phyloP scores from a whole-genome alignment of 1,140 invertebrate genomes.

The Diorhabda sublineata region DNA sequence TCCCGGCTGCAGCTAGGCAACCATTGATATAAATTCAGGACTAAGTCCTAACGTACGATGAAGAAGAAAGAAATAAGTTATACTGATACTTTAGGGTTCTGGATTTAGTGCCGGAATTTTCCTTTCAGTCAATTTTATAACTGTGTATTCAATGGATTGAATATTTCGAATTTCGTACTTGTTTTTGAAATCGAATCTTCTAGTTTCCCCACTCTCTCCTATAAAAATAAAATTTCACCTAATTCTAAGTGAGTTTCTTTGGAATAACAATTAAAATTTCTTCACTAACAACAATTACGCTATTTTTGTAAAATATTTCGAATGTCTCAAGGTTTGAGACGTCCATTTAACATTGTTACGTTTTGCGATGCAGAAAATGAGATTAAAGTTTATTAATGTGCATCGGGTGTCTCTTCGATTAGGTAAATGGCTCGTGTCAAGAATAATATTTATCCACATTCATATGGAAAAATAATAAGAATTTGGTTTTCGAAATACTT shows the following conservation, averaged over 20 bases:
- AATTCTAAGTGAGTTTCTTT: background rate
- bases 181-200: no score
- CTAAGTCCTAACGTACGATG: no score
- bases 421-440: background rate
- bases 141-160: no score
- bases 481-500: no score
- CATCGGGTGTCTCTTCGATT: background rate
- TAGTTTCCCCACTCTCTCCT: background rate
- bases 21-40: no score
- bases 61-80: no score
- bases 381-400: background rate
- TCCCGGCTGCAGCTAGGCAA: no score
- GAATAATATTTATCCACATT: background rate
- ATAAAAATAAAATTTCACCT: background rate
- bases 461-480: no score
- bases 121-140: no score
- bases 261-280: background rate
- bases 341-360: background rate
- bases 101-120: no score
- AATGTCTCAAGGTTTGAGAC: background rate
- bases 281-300: background rate
- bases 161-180: no score
- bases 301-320: constrained; percentile 3
- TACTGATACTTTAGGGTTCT: no score
- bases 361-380: background rate